Base-by-base conservation (phyloP, 2,113 vertebrate genomes). In the Sylvilagus bachmani region DNA sequence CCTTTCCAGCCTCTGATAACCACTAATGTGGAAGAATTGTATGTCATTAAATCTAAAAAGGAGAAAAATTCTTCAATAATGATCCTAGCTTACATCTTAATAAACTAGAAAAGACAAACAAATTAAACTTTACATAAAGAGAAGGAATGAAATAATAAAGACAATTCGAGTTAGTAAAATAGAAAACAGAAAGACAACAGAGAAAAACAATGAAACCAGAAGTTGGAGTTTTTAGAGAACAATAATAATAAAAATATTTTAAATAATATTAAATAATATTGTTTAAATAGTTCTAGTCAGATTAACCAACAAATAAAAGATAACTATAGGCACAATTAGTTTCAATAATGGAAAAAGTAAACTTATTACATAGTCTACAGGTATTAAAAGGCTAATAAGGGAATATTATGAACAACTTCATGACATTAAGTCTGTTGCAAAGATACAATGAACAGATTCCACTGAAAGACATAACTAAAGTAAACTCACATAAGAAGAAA, bases 61-160 rank as follows among this genome's bases (percentile, higher is more conserved):
- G 10, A 73, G 4, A 84, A 62, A 55, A 8, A 4, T 27, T 33
- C 75, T 90, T 69, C 75, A 53, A 82, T 24, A 86, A 33, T 19
- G 31, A 67, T 81, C 4, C 22, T 74, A 2, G 10, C 10, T 29
- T 92, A 36, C 22, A 86, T 75, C 13, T 53, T 89, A 86, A 79
- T 25, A 58, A 81, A 89, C 27, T 66, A 58, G 44, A 55, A 71
- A 61, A 61, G 25, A 44, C 81, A 90, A 78, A 25, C 36, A 85
- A 81, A 71, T 74, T 61, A 73, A 89, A 27, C 27, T 10, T 44
- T 55, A 70, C 3, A 31, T 62, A 75, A 90, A 4, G 6, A 86
- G 55, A 92, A 77, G 19, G 2, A 62, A 80, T 44, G 13, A 81
- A 53, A 73, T 89, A 88, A 75, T 70, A 61, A 94, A 74, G 58